Evolutionary conservation across 2,888 invertebrate species (phyloP), one percentile per base, ranked within the genome.

Genomic region (Gibbula magus): DNA sequence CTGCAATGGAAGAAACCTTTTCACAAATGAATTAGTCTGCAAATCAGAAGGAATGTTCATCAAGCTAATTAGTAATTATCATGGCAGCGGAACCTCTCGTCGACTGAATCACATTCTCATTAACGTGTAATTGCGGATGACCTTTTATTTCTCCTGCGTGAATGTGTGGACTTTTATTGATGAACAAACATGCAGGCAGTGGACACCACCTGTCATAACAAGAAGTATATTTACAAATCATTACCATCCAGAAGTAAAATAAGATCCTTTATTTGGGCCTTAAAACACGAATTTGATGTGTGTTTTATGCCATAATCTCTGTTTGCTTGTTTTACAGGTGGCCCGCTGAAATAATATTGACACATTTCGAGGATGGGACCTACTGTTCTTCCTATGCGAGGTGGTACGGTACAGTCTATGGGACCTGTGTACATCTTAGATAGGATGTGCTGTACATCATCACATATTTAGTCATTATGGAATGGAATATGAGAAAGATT

Each of bases 291-390:
- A 29, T 16, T 61, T 13, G 61, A 16, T 61, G 61, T 61, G 61
- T 25, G 29, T 25, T 61, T 56, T 61, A 29, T 61, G 61, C 61
- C 61, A 18, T 61, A 61, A 61, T 61, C 61, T 29, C 13, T 61
- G 61, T 61, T 61, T 61, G 61, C 25, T 61, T 61, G 61, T 61
- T 61, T 61, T 61, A 61, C 61, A 61, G 61, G 61, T 25, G 61
- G 25, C 25, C 25, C 13, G 29, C 61, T 61, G 61, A 0, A 25
- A 61, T 61, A 61, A 61, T 61, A 61, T 61, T 61, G 61, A 61
- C 61, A 25, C 25, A 18, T 25, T 29, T 25, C 10, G 8, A 13
- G 25, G 18, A 61, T 13, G 10, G 18, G 16, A 61, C 3, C 61
- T 61, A 61, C 61, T 16, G 61, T 25, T 61, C 61, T 29, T 25